A percentile compares a stretch with the other conserved stretches of the same genome.
These are phyloP conservation scores for Umimayanthus chanpuru DNA, from an alignment of 92 coral and sea anemone genomes.

Conservation along the genomic window DNA sequence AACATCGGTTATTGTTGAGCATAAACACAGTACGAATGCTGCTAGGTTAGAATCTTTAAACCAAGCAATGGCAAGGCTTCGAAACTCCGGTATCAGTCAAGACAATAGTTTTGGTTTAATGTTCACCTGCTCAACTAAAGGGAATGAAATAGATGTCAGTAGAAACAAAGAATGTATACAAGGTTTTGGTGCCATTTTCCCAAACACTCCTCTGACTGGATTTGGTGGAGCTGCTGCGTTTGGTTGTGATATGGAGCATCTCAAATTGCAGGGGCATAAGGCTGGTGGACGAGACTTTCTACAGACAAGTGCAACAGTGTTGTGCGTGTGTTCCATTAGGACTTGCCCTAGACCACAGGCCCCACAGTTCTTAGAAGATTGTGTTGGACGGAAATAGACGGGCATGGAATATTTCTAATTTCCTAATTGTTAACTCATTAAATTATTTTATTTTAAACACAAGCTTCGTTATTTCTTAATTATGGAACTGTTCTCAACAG, in stretches of 20 bases:
- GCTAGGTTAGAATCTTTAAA: slow-evolving; percentile 45
- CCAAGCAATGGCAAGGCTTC: slow-evolving; percentile 60
- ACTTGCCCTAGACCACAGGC: background rate
- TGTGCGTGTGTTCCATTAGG: slow-evolving; percentile 66
- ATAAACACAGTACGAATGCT: slow-evolving; percentile 39
- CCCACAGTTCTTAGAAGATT: background rate
- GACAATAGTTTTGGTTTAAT: slow-evolving; percentile 63
- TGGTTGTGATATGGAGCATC: slow-evolving; percentile 77
- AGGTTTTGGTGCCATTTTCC: slow-evolving; percentile 55
- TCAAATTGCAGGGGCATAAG: slow-evolving; percentile 48
- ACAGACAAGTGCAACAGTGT: slow-evolving; percentile 66
- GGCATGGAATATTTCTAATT: background rate
- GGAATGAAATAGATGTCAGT: slow-evolving; percentile 37
- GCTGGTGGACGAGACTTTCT: slow-evolving; percentile 86
- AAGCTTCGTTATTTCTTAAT: background rate
- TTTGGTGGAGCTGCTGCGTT: slow-evolving; percentile 74
- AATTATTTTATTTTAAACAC: no score
- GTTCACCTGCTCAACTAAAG: slow-evolving; percentile 60
- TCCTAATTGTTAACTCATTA: no score
- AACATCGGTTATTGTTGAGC: slow-evolving; percentile 60
- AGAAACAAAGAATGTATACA: slow-evolving; percentile 50
- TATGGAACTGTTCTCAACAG: slow-evolving; percentile 25
- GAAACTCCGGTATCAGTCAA: slow-evolving; percentile 36
- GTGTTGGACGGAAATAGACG: background rate
- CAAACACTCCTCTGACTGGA: slow-evolving; percentile 60